Evolutionary conservation across 2,113 vertebrate genomes (phyloP), one percentile per base, ranked within the genome.

Genomic region (Anas platyrhynchos): DNA sequence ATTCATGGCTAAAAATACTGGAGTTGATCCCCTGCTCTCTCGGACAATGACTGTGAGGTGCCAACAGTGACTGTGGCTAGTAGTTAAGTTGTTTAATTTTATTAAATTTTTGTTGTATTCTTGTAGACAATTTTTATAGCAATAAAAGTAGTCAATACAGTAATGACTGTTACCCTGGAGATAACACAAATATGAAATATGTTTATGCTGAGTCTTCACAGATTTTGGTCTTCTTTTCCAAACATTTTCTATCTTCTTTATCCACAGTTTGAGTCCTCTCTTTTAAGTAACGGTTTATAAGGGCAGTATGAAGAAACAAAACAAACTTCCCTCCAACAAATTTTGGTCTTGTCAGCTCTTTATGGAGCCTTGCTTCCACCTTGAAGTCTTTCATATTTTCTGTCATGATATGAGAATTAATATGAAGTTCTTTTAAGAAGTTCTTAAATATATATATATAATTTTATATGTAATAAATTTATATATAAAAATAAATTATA

Each of bases 291-390:
- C 8, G 46, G 22, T 8, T 0, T 72, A 31, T 38, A 69, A 84
- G 71, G 29, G 21, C 11, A 44, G 21, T 50, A 32, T 0, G 3
- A 72, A 82, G 62, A 74, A 46, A 1, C 31, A 52, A 66, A 84
- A 6, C 2, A 32, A 62, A 68, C 21, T 7, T 5, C 3, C 5
- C 20, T 6, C 4, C 16, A 22, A 4, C 13, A 3, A 74, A 23
- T 50, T 44, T 22, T 59, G 11, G 2, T 36, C 20, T 38, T 86
- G 71, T 79, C 36, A 79, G 7, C 16, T 78, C 58, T 85, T n/a
- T 16, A 31, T 34, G 50, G 9, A 7, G 26, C 25, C 25, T 88
- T 87, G 11, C 18, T 82, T 91, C 31, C 18, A 67, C 18, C 13
- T 75, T 82, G 20, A 82, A 34, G 7, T 58, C 32, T 52, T 80